Percentiles rank a stretch among this genome's conserved stretches.
Evolutionary conservation across 2,113 vertebrate genomes (phyloP).

Genomic region (Perca flavescens): DNA sequence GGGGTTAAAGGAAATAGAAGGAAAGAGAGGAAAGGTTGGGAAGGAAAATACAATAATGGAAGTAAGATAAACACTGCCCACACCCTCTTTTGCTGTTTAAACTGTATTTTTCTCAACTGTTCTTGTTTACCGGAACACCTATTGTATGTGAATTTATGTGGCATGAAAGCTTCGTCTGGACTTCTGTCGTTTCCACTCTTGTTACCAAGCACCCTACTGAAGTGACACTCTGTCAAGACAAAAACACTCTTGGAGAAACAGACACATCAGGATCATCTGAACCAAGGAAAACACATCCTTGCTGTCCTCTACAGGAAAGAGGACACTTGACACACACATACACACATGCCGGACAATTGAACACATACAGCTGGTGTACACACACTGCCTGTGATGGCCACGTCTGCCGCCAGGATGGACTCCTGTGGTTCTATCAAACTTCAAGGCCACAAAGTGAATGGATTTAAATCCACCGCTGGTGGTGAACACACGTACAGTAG

Average conservation of each 20-base stretch:
- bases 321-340: slow-evolving; percentile 15
- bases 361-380: slow-evolving; percentile 31
- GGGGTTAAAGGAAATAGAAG: background rate
- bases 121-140: slow-evolving; percentile 22
- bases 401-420: slow-evolving; percentile 14
- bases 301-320: slow-evolving; percentile 16
- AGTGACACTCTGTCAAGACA: slow-evolving; percentile 33
- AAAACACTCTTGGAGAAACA: slow-evolving; percentile 19
- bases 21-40: slow-evolving; percentile 5
- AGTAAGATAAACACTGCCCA: slow-evolving; percentile 52
- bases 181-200: slow-evolving; percentile 35
- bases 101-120: slow-evolving; percentile 39
- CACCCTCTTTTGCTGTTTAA: slow-evolving; percentile 26
- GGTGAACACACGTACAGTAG: slow-evolving; percentile 47
- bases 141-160: slow-evolving; percentile 42
- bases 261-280: slow-evolving; percentile 35
- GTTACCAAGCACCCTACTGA: slow-evolving; percentile 47
- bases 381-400: slow-evolving; percentile 34
- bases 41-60: slow-evolving; percentile 11
- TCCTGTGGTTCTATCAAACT: slow-evolving; percentile 20
- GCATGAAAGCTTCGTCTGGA: slow-evolving; percentile 18
- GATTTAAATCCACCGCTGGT: slow-evolving; percentile 35
- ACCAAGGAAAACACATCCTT: slow-evolving; percentile 19
- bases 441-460: slow-evolving; percentile 26
- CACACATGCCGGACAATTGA: background rate